Base-by-base conservation (phyloP, 2,888 invertebrate species). In the Perdita meconis region DNA sequence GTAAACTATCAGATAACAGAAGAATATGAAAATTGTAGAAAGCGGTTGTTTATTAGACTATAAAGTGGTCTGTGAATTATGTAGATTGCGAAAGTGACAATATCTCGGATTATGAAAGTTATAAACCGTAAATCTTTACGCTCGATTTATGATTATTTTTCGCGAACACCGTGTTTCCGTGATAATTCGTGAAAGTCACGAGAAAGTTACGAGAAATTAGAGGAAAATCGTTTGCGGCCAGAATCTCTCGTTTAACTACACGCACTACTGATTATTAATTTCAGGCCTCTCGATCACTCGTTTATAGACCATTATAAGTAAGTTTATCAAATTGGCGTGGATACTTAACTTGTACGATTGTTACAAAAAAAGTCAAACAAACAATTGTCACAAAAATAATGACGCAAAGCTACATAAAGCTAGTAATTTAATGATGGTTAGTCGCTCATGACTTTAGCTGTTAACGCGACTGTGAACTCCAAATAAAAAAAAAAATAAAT, bases 271-370 rank as follows among this genome's bases (percentile, higher is more conserved):
- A 68, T 85, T 81, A 82, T 85, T 83, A 86, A 83, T 84, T 86
- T 76, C 84, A 38, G 69, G 59, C 63, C 66, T 61, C 65, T 55
- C 60, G 30, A 30, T 38, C 78, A 57, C 2, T 47, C 47, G 78
- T 72, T 68, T 73, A 56, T 60, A 44, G 69, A 38, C 60, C 75
- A 61, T 57, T 67, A 26, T 65, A 74, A 82, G 83, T 83, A 81
- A 60, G 73, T 63, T 70, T 79, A 83, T 86, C 70, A 67, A 63
- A 68, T 78, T 82, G 82, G 81, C 78, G 74, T 79, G 64, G 69
- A 74, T 72, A 76, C 81, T 81, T 78, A 86, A 86, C 84, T 86
- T 78, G 67, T 47, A 34, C 53, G 53, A 77, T 84, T 81, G 86
- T 85, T 82, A 82, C n/a, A n/a, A n/a, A n/a, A n/a, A n/a, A n/a